Conservation (phyloP, 2,888 invertebrate species). For the Sarcophaga carnaria region DNA sequence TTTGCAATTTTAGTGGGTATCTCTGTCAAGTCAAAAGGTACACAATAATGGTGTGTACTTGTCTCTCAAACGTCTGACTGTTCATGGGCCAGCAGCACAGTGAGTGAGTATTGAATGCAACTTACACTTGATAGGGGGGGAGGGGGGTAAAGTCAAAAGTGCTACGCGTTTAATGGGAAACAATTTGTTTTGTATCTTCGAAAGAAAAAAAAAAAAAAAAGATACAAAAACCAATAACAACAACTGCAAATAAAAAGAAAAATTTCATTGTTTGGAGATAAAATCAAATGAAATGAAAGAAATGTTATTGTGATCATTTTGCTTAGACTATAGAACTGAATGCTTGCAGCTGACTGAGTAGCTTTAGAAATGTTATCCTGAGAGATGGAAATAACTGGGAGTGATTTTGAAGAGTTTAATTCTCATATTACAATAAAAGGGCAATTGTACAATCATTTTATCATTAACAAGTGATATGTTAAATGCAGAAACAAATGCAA, state of each 20-base stretch:
- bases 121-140: neutral
- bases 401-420: no score
- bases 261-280: neutral
- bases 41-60: neutral
- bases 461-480: no score
- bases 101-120: neutral
- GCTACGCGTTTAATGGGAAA: constrained; percentile 35
- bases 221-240: neutral
- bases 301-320: no score
- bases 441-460: no score
- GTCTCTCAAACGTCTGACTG: neutral
- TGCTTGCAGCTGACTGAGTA: no score
- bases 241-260: neutral
- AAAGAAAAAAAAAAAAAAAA: neutral
- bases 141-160: neutral
- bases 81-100: neutral
- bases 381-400: no score
- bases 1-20: constrained; percentile 20
- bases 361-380: no score
- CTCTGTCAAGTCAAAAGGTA: constrained; percentile 10
- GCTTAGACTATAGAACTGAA: no score
- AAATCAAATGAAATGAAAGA: neutral
- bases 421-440: no score
- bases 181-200: constrained; percentile 28
- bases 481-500: no score